A percentile compares a stretch with the other conserved stretches of the same genome.
Conservation (phyloP, 2,888 invertebrate genomes). For the Scaptomyza reducta region DNA sequence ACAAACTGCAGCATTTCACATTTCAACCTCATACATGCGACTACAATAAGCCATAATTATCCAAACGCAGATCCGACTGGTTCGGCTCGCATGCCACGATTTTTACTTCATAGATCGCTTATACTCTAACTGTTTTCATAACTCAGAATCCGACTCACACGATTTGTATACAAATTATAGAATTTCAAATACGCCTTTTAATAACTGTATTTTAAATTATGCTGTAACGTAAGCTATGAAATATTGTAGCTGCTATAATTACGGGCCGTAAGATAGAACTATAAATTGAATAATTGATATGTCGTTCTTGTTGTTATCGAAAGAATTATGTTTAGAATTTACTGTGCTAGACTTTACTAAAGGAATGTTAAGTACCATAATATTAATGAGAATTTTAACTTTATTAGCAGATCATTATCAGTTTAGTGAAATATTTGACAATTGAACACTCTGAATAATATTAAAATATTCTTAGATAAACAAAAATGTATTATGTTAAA, state of each 20-base stretch:
- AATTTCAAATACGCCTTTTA: constrained; percentile 9
- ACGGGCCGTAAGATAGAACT: not conserved
- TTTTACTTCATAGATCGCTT: constrained; percentile 29
- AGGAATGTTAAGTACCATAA: not conserved
- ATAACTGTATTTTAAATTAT: constrained; percentile 9
- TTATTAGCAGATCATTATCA: no score
- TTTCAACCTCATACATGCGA: constrained; percentile 27
- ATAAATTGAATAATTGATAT: not conserved
- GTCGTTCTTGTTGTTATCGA: not conserved
- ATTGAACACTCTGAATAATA: no score
- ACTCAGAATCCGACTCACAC: constrained; percentile 22
- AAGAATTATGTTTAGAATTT: not conserved
- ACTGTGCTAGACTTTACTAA: not conserved
- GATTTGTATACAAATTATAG: constrained; percentile 20
- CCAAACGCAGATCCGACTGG: constrained; percentile 61
- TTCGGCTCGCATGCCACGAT: constrained; percentile 29
- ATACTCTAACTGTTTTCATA: constrained; percentile 35
- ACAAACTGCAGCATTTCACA: constrained; percentile 12
- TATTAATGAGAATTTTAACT: no score
- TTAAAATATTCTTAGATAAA: no score
- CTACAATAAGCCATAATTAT: constrained; percentile 76
- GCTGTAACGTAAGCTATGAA: not conserved
- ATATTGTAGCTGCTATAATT: not conserved
- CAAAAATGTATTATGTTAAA: no score
- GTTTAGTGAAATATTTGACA: no score